Evolutionary conservation across 1,140 invertebrate species (phyloP), one percentile per base, ranked within the genome.

Genomic region (Atopsyche davidsoni): DNA sequence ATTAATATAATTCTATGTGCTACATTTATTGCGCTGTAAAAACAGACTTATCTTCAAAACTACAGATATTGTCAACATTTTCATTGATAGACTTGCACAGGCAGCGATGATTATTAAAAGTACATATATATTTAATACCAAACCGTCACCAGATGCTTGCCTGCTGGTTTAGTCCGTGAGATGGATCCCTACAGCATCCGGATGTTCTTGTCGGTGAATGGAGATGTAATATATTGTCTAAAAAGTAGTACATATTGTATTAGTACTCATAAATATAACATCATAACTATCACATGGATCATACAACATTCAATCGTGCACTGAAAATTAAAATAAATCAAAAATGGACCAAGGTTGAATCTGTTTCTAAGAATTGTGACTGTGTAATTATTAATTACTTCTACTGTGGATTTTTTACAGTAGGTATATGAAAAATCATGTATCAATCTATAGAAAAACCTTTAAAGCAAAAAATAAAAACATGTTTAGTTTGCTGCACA

Each of bases 101-200:
- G n/a, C n/a, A n/a, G n/a, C n/a, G n/a, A n/a, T n/a, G n/a, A n/a
- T n/a, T n/a, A n/a, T n/a, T n/a, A n/a, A n/a, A n/a, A n/a, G n/a
- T n/a, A n/a, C n/a, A n/a, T n/a, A n/a, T n/a, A n/a, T n/a, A n/a
- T n/a, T n/a, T n/a, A n/a, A n/a, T n/a, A n/a, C n/a, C n/a, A n/a
- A n/a, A n/a, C n/a, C n/a, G n/a, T n/a, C n/a, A n/a, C n/a, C n/a
- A n/a, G n/a, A n/a, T n/a, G n/a, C n/a, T n/a, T n/a, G n/a, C n/a
- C n/a, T n/a, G n/a, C n/a, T n/a, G n/a, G n/a, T n/a, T n/a, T n/a
- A n/a, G n/a, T n/a, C n/a, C n/a, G n/a, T n/a, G n/a, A n/a, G n/a
- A n/a, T n/a, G n/a, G n/a, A n/a, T n/a, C n/a, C n/a, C n/a, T n/a
- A 79, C 63, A 79, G 67, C 73, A 78, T 75, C 60, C 75, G 67